Conservation (phyloP, 35 echinoderm and acorn worm species). For the Lytechinus variegatus region DNA sequence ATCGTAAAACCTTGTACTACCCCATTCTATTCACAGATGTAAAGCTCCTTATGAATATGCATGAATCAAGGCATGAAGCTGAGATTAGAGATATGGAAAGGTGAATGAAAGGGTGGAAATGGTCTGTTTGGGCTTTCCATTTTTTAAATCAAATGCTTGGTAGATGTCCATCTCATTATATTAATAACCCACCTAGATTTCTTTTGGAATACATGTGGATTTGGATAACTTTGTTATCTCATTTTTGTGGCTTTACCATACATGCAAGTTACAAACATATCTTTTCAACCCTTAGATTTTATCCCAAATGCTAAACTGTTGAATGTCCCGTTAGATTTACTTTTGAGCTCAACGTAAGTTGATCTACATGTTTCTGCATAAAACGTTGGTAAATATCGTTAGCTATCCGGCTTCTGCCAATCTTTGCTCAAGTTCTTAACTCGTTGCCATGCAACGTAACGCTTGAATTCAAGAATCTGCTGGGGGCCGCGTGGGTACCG, state of each 20-base stretch:
- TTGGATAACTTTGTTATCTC: not conserved
- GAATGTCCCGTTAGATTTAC: constrained; percentile 21
- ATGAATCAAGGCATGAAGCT: not conserved
- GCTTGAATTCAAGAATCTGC: constrained; percentile 54
- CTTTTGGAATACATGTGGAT: not conserved
- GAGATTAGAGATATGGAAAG: not conserved
- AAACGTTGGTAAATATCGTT: not conserved
- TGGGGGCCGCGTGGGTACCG: constrained; percentile 54
- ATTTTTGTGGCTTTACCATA: not conserved
- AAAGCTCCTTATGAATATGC: not conserved
- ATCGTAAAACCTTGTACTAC: not conserved
- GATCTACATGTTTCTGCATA: constrained; percentile 15
- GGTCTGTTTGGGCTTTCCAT: not conserved
- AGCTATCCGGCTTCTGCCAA: not conserved
- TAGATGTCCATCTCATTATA: not conserved
- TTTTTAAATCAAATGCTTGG: not conserved
- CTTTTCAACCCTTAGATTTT: not conserved
- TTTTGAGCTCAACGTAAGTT: not conserved
- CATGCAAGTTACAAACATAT: not conserved
- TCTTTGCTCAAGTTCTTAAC: constrained; percentile 44
- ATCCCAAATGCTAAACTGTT: not conserved
- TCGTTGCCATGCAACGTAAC: constrained; percentile 51
- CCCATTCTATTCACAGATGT: not conserved
- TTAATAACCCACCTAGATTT: not conserved
- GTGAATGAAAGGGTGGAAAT: too few relatives aligned